A percentile compares a stretch with the other conserved stretches of the same genome.
Evolutionary conservation across 2,113 vertebrate genomes (phyloP).

Genomic region (Anoura caudifer): DNA sequence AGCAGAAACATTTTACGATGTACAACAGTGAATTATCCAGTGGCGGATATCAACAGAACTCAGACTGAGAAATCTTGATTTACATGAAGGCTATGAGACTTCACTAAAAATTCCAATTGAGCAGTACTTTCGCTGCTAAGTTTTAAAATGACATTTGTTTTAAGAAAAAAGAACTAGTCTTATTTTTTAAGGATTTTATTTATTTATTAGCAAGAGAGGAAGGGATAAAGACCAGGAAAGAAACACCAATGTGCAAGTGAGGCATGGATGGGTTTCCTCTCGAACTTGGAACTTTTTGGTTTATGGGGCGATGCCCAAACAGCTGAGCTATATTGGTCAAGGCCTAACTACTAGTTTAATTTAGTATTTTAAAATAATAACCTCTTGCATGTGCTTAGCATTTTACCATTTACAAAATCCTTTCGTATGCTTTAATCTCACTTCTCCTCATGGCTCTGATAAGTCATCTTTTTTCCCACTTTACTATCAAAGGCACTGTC

Average conservation of each 20-base stretch:
- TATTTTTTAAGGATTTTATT: not conserved
- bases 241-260: too few relatives aligned
- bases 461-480: not conserved
- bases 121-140: not conserved
- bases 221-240: too few relatives aligned
- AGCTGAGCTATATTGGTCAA: too few relatives aligned
- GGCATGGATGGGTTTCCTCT: too few relatives aligned
- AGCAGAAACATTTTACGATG: not conserved
- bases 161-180: not conserved
- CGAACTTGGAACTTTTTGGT: too few relatives aligned
- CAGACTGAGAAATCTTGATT: not conserved
- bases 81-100: not conserved
- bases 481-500: not conserved
- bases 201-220: too few relatives aligned
- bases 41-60: not conserved
- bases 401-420: not conserved
- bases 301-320: too few relatives aligned
- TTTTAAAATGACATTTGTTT: conserved; percentile 22
- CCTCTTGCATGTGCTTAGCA: not conserved
- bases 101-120: conserved; percentile 1
- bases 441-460: not conserved
- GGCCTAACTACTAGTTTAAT: not conserved
- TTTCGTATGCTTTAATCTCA: not conserved
- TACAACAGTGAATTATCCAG: not conserved
- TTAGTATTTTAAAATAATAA: not conserved